Base-by-base conservation (phyloP, 1,140 invertebrate species). In the Penaeus indicus region DNA sequence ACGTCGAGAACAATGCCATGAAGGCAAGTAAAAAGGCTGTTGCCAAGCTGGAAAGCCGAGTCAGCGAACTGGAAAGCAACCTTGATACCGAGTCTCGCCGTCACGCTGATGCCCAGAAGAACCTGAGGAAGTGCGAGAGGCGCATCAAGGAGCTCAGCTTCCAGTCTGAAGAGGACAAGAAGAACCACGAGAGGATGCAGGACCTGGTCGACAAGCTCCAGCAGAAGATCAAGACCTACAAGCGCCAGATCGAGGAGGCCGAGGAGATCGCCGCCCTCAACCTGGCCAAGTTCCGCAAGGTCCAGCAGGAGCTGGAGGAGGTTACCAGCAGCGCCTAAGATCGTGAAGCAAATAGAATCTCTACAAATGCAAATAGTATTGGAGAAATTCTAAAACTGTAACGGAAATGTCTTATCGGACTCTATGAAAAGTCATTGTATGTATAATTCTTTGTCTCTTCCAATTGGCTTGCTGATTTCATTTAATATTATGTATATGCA, bases 21-120 rank as follows among this genome's bases (percentile, higher is more conserved):
- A 99, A 99, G 94, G 98, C 98, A 92, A 98, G 98, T 93, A 99
- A 99, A 95, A 99, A 97, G 94, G 96, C 97, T 75, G 98, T 98
- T 93, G 97, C 97, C 93, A 99, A 99, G 94, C 94, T 98, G 92
- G 98, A 99, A 95, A 98, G 98, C 94, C 97, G 97, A 92, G 96
- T 97, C 90, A 95, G 97, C 91, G 97, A 98, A 94, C 94, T 99
- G 92, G 99, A 99, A 94, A 97, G 97, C 93, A 98, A 99, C 94
- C 95, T 99, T 90, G 99, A 99, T 92, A 97, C 96, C 92, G 99
- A 99, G 95, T 98, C 99, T 94, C 96, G 98, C 92, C 96, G 98
- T 77, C 94, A 88, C 87, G 69, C 87, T 42, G 87, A 88, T 32
- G 80, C 87, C 42, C 87, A 88, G 81, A 88, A 88, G 87, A 88